phyloP scores from a whole-genome alignment of 2,888 invertebrate genomes.

The Aelia acuminata region DNA sequence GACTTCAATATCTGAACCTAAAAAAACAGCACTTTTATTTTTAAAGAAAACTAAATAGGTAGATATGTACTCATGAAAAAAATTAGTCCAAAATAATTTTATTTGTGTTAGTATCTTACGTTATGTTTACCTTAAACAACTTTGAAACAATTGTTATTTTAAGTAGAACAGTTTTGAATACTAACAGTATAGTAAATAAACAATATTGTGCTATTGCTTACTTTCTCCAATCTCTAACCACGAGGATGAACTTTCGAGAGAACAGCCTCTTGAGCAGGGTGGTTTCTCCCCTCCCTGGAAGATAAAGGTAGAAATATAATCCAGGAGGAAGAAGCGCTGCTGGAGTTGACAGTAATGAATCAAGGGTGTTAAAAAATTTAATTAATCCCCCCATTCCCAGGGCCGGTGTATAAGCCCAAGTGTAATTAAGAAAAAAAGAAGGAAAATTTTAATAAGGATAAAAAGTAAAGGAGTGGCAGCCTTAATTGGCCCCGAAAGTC shows the following conservation, averaged over 20 bases:
- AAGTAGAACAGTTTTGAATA: too few species aligned
- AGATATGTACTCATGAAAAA: too few species aligned
- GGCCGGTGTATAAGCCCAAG: slow-evolving; percentile 41
- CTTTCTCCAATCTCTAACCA: neutral
- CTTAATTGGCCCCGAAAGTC: slow-evolving; percentile 17
- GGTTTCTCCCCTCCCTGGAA: slow-evolving; percentile 19
- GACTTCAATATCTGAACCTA: too few species aligned
- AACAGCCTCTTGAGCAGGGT: neutral
- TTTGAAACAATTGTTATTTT: too few species aligned
- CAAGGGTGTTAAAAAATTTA: slow-evolving; percentile 59
- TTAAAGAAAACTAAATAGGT: too few species aligned
- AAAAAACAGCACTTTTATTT: too few species aligned
- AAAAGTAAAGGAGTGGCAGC: slow-evolving; percentile 28
- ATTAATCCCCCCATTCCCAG: slow-evolving; percentile 54
- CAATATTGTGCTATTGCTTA: too few species aligned
- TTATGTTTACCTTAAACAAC: too few species aligned
- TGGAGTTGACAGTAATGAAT: slow-evolving; percentile 57
- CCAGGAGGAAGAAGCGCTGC: slow-evolving; percentile 16
- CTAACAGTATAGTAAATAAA: too few species aligned
- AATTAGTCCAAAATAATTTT: too few species aligned
- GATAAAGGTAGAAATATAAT: slow-evolving; percentile 52
- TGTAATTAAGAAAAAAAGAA: slow-evolving; percentile 57
- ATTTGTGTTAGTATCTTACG: too few species aligned
- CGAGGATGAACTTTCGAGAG: neutral
- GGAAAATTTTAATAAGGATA: slow-evolving; percentile 53